These are phyloP conservation scores for Drosophila hydei DNA, from an alignment of 1,140 invertebrate species.

Conservation along the genomic window DNA sequence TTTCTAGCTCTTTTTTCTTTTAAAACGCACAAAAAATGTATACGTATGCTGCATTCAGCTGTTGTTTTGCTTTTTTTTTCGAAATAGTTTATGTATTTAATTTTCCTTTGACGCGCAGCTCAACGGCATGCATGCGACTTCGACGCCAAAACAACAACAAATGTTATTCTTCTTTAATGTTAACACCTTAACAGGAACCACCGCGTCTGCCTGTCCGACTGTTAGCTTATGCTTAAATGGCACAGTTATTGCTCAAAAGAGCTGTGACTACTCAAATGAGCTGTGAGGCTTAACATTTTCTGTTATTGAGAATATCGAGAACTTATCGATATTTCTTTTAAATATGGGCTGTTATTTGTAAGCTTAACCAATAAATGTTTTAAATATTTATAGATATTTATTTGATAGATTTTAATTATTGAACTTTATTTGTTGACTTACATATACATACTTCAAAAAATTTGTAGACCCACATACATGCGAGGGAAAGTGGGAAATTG, in stretches of 20 bases:
- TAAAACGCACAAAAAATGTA: not conserved
- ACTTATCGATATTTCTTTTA: conserved; percentile 16
- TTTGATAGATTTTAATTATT: conserved; percentile 68
- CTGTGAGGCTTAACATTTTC: not conserved
- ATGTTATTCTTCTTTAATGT: conserved; percentile 43
- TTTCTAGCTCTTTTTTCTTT: conserved; percentile 1
- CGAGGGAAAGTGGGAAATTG: conserved; percentile 69
- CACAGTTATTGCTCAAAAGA: conserved; percentile 27
- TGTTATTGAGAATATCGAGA: not conserved
- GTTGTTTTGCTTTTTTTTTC: conserved; percentile 30
- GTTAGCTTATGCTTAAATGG: conserved; percentile 24
- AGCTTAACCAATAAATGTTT: not conserved
- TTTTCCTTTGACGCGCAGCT: conserved; percentile 32
- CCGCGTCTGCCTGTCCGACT: conserved; percentile 14
- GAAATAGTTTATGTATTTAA: conserved; percentile 24
- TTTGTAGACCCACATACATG: conserved; percentile 65
- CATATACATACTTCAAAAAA: conserved; percentile 76
- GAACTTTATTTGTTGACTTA: conserved; percentile 79
- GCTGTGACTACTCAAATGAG: conserved; percentile 12
- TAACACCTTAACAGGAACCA: conserved; percentile 11
- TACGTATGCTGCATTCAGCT: not conserved
- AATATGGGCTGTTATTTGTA: not conserved
- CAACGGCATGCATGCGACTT: conserved; percentile 26
- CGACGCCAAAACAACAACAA: conserved; percentile 49
- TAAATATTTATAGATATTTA: conserved; percentile 2